Evolutionary conservation across 2,888 invertebrate genomes (phyloP).

Genomic region (Notodonta dromedarius): DNA sequence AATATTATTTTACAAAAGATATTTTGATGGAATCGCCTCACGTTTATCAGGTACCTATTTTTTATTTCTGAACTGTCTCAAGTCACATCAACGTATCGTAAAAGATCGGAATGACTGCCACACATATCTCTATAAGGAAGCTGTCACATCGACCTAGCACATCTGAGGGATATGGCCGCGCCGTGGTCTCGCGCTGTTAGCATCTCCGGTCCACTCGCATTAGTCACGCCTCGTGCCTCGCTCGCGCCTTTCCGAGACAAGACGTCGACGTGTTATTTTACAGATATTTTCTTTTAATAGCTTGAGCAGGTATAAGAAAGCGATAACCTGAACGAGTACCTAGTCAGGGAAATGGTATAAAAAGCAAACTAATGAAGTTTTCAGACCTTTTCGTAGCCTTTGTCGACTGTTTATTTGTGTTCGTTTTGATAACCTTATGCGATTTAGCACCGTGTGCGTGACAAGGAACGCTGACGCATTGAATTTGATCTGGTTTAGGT

Average conservation of each 20-base stretch:
- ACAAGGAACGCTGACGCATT: too few relatives aligned
- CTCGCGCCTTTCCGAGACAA: background rate
- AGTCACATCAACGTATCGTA: too few relatives aligned
- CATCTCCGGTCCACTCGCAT: constrained; percentile 1
- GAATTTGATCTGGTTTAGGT: too few relatives aligned
- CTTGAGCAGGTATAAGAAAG: background rate
- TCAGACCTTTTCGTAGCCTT: too few relatives aligned
- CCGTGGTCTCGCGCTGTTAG: background rate
- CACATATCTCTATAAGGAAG: background rate
- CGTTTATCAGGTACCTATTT: background rate
- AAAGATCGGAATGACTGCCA: background rate
- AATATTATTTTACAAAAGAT: too few relatives aligned
- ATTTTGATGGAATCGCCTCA: too few relatives aligned
- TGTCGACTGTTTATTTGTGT: too few relatives aligned
- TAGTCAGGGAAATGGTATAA: too few relatives aligned
- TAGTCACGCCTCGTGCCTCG: constrained; percentile 2
- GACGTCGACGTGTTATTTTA: background rate
- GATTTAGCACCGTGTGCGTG: too few relatives aligned
- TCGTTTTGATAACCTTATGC: too few relatives aligned
- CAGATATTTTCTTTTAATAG: background rate
- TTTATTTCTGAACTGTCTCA: background rate
- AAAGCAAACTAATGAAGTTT: too few relatives aligned
- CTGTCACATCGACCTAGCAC: background rate
- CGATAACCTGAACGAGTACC: too few relatives aligned
- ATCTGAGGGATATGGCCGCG: background rate